These are phyloP conservation scores for Apis dorsata DNA, from an alignment of 1,140 invertebrate genomes.

Conservation along the genomic window DNA sequence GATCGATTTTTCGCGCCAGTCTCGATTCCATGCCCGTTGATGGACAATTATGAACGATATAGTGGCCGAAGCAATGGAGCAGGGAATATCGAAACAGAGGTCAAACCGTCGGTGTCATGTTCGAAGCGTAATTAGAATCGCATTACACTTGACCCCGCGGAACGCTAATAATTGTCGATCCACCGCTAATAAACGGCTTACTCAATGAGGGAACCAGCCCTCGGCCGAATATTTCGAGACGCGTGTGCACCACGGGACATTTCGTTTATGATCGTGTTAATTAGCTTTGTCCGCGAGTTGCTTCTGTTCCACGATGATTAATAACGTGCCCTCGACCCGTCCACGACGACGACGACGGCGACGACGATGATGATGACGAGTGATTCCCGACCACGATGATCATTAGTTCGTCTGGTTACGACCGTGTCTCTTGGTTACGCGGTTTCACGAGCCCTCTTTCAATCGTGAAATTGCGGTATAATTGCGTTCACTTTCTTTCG, in stretches of 20 bases:
- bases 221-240: conserved; percentile 1
- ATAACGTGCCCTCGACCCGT: conserved; percentile 2
- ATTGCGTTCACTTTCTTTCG: not conserved
- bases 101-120: conserved; percentile 39
- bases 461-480: not conserved
- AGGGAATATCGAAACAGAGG: conserved; percentile 37
- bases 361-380: conserved; percentile 5
- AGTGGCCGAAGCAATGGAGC: not conserved
- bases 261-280: conserved; percentile 30
- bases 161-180: conserved; percentile 49
- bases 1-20: not conserved
- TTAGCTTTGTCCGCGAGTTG: conserved; percentile 15
- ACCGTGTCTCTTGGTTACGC: not conserved
- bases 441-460: not conserved
- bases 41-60: conserved; percentile 15
- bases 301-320: conserved; percentile 3
- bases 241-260: not conserved
- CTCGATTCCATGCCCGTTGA: not conserved
- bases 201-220: conserved; percentile 15
- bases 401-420: conserved; percentile 27
- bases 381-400: conserved; percentile 14
- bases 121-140: conserved; percentile 51
- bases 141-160: conserved; percentile 55
- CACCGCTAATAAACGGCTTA: conserved; percentile 38
- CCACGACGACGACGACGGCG: not conserved